Evolutionary conservation across 2,797 vertebrate species (phyloP), one percentile per base, ranked within the genome.

Genomic region (Triplophysa yarkandensis): DNA sequence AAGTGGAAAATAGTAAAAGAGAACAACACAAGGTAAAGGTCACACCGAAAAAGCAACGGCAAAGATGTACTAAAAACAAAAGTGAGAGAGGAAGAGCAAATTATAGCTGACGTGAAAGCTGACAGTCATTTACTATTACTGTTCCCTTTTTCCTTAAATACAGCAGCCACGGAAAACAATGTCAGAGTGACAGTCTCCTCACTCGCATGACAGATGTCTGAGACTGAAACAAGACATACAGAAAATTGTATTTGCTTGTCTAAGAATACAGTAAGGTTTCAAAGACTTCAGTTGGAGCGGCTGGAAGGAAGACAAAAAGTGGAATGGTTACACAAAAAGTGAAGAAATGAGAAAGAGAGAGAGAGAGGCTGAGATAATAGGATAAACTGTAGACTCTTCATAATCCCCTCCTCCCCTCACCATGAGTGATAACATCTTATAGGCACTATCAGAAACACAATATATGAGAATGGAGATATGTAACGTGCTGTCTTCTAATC

Each of bases 101-200:
- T 36, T 36, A 10, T 17, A 25, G 10, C 11, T 17, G 6, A 67
- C 28, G 10, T 68, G 64, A 67, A 68, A 75, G n/a, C 64, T 50
- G 72, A 75, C 54, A 67, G 30, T 58, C 54, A 68, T 36, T 75
- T 75, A 58, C 41, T 57, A 30, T 48, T 52, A 67, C 30, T 58
- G 54, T 30, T 67, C 16, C 23, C 3, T 50, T 41, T n/a, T 60
- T 39, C 21, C 39, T 16, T 60, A 32, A 74, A 25, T 50, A 57
- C 63, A 58, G 30, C 41, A 46, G 39, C 62, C 41, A 36, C 62
- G 61, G 32, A 61, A 36, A 68, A 36, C 27, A 74, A 19, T 27
- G 44, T 64, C 46, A 55, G 5, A 66, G 25, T 69, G 36, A 69
- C 11, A 9, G 6, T 16, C 23, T 57, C 16, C 66, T 55, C 21